Evolutionary conservation across 2,113 vertebrate species (phyloP).

Genomic region (Ifrita kowaldi): DNA sequence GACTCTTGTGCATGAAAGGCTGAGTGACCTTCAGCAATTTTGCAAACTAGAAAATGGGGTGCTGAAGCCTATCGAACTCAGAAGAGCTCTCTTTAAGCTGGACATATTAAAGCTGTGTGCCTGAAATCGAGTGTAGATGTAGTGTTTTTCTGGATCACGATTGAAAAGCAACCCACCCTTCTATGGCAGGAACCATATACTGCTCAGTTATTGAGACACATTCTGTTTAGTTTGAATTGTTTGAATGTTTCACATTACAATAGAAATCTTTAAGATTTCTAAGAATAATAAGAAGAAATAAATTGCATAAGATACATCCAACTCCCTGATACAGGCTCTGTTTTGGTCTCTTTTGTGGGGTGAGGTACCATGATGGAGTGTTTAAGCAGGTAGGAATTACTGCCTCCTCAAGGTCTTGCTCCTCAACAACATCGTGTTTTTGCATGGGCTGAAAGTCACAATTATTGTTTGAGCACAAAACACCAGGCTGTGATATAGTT

Average conservation of each 20-base stretch:
- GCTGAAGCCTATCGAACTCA: not conserved
- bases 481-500: not conserved
- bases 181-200: not conserved
- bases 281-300: not conserved
- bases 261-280: not conserved
- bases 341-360: not conserved
- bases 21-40: not conserved
- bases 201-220: not conserved
- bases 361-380: not conserved
- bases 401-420: not conserved
- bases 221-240: not conserved
- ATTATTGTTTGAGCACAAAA: not conserved
- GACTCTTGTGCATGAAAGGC: not conserved
- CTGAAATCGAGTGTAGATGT: not conserved
- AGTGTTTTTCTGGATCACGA: not conserved
- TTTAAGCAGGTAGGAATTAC: not conserved
- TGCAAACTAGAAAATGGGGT: not conserved
- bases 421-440: not conserved
- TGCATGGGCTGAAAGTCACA: not conserved
- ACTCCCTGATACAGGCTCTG: not conserved
- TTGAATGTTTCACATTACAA: not conserved
- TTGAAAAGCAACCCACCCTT: not conserved
- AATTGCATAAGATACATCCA: not conserved
- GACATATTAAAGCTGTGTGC: not conserved
- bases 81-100: not conserved